Conservation (phyloP, 2,888 invertebrate species). For the Nymphalis polychloros region DNA sequence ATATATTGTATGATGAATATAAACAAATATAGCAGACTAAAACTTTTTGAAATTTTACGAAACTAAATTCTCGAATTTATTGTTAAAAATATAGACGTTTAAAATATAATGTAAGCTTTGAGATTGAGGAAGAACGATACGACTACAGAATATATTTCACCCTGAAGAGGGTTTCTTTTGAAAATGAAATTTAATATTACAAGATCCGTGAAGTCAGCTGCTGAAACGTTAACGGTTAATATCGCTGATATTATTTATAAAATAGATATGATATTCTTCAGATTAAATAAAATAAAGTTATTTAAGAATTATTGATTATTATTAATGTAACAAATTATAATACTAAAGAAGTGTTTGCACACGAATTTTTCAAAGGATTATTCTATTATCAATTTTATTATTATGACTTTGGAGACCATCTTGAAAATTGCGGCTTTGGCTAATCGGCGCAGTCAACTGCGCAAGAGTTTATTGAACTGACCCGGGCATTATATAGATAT, state of each 20-base stretch:
- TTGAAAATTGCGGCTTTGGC: too few relatives aligned
- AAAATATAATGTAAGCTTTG: conserved; percentile 9
- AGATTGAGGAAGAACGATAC: conserved; percentile 18
- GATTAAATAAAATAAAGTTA: neutral
- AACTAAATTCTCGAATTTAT: too few relatives aligned
- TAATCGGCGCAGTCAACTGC: too few relatives aligned
- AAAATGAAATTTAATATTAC: conserved; percentile 29
- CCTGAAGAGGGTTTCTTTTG: conserved; percentile 20
- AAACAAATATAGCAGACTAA: too few relatives aligned
- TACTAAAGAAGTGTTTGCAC: too few relatives aligned
- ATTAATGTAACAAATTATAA: neutral
- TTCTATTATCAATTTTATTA: too few relatives aligned
- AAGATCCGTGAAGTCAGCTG: conserved; percentile 26
- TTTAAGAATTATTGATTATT: neutral
- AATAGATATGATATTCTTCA: neutral
- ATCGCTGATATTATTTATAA: conserved; percentile 18
- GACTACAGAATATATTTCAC: conserved; percentile 26
- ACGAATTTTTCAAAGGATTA: too few relatives aligned
- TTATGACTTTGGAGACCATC: too few relatives aligned
- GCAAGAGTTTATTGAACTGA: too few relatives aligned
- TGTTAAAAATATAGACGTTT: conserved; percentile 6
- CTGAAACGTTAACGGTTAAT: conserved; percentile 25
- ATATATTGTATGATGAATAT: too few relatives aligned
- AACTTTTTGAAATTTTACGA: too few relatives aligned
- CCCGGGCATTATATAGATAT: too few relatives aligned